Conservation (phyloP, 2,888 invertebrate genomes). For the Scaptomyza cyrtandrae region DNA sequence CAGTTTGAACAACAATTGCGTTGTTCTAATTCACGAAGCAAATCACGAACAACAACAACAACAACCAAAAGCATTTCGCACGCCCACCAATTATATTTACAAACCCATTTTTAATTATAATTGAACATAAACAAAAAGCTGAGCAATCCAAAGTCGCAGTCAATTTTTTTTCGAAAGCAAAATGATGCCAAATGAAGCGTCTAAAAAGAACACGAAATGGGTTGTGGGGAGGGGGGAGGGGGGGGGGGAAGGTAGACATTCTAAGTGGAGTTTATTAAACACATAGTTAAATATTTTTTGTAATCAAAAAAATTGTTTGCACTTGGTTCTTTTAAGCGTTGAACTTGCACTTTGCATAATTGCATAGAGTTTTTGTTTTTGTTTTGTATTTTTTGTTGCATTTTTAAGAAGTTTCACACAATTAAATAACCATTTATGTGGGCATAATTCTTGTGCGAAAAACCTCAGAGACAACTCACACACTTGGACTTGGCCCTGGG, state of each 20-base stretch:
- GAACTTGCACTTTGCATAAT: constrained; percentile 78
- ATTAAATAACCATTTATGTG: constrained; percentile 63
- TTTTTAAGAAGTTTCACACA: constrained; percentile 60
- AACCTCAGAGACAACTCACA: constrained; percentile 42
- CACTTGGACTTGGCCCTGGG: constrained; percentile 57
- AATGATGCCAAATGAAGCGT: constrained; percentile 63
- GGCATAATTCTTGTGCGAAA: constrained; percentile 68
- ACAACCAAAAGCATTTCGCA: constrained; percentile 45
- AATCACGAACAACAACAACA: constrained; percentile 50
- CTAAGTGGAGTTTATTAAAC: neutral
- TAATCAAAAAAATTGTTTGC: constrained; percentile 3
- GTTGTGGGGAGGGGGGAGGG: neutral
- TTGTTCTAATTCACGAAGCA: constrained; percentile 65
- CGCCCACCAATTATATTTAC: constrained; percentile 74
- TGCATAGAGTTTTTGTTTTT: constrained; percentile 36
- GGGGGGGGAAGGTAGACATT: neutral
- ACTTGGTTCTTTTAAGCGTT: constrained; percentile 30
- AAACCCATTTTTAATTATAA: constrained; percentile 73
- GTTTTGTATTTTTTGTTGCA: neutral
- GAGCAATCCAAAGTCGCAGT: constrained; percentile 56
- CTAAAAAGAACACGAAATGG: constrained; percentile 26
- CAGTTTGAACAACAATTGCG: constrained; percentile 50
- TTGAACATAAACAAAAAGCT: constrained; percentile 47
- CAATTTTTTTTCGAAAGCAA: constrained; percentile 15
- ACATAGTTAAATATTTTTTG: constrained; percentile 11